Base-by-base conservation (phyloP, 1,140 invertebrate species). In the Homarus americanus region DNA sequence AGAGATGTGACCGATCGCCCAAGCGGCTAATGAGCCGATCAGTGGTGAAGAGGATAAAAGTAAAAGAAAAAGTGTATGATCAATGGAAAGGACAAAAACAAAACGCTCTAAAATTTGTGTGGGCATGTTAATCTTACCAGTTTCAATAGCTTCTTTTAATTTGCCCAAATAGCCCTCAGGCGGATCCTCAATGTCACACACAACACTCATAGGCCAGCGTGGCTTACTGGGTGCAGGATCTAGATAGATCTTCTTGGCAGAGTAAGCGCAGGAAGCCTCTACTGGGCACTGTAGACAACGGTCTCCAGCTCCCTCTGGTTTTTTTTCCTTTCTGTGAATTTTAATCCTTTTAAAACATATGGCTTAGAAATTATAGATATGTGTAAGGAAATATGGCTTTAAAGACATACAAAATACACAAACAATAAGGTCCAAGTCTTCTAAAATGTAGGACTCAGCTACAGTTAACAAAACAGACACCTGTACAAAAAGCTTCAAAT, bases 181-280 rank as follows among this genome's bases (percentile, higher is more conserved):
- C 36, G 85, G 76, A 78, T 94, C 94, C 38, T 93, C 93, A 17
- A 93, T 93, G 76, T 94, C 93, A 44, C 93, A 93, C 2, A 95
- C 91, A 44, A 93, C 93, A 83, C 79, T 92, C 32, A 94, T 93
- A 7, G 94, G 94, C 94, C 94, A 95, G 15, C 91, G 66, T 0
- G 84, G 92, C 49, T 58, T 63, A 17, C 92, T 36, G 88, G 83
- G 49, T 92, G 93, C 93, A 92, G 93, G 78, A 84, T 93, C 90
- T 32, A 94, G 90, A 91, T 95, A 95, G 75, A 95, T 93, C 92
- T 94, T 94, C 92, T 94, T 94, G 9, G 95, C 95, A 28, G 95
- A 95, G 92, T 95, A 95, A 17, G 94, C 93, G 93, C 95, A 95
- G 2, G 87, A 44, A 20, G 93, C 73, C 44, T 94, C 93, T 66